Base-by-base conservation (phyloP, 37 sponge, comb jelly and placozoan genomes). In the Beroe forskalii region DNA sequence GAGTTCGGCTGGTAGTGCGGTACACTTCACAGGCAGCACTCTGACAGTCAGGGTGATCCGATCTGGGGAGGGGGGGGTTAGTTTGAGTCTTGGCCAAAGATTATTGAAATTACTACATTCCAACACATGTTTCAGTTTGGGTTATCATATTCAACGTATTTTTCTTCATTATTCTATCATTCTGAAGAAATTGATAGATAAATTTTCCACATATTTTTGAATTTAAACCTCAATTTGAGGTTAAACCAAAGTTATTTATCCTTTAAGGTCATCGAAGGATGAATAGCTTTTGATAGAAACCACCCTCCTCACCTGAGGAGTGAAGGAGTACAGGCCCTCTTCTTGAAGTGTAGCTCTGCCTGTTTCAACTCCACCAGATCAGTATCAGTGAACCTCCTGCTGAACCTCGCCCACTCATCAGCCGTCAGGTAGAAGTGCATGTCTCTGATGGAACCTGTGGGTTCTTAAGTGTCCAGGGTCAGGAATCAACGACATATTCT, bases 1-100 rank as follows among this genome's bases (percentile, higher is more conserved):
- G 38, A 32, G 76, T 72, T 37, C 76, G 37, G 27, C 76, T 72
- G 3, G 76, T 72, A 12, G 76, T 72, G 14, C 76, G 76, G 76
- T 72, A 72, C 8, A 72, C 40, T 72, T 72, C 76, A 72, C 76
- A 17, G 37, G 76, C 20, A 4, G 22, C 40, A 37, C 28, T 38
- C 8, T 36, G 19, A 72, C 76, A 72, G 40, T 72, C 76, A 4
- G 76, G 76, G 22, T 72, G 76, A 32, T 72, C 76, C 27, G 76
- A 72, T 33, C 76, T 72, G 76, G 23, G 40, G 22, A 8, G 23
- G 55, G 55, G 55, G 12, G 55, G 55, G 55, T n/a, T n/a, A n/a
- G n/a, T n/a, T n/a, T n/a, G n/a, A n/a, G n/a, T n/a, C n/a, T n/a
- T n/a, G n/a, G n/a, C n/a, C n/a, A n/a, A n/a, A n/a, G n/a, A n/a